phyloP scores from a whole-genome alignment of 1,140 invertebrate species.

The Philaenus spumarius region DNA sequence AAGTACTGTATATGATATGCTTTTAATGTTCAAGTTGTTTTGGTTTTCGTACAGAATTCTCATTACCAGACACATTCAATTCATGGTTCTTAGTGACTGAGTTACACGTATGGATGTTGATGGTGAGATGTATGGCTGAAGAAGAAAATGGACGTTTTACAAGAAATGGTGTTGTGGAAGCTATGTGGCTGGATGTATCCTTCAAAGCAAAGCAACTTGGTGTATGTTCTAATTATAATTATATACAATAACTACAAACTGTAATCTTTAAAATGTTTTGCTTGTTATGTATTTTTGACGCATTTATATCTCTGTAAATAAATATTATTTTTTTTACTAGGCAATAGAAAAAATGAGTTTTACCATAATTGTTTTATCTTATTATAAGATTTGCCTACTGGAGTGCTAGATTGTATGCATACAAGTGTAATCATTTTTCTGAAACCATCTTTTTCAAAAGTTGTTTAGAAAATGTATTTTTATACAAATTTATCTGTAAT shows the following conservation, averaged over 20 bases:
- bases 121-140: slow-evolving; percentile 66
- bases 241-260: not conserved
- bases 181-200: slow-evolving; percentile 75
- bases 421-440: no score
- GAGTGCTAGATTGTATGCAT: no score
- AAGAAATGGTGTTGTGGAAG: slow-evolving; percentile 65
- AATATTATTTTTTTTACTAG: not conserved
- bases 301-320: not conserved
- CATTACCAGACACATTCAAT: slow-evolving; percentile 68
- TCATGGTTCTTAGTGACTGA: slow-evolving; percentile 81
- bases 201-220: slow-evolving; percentile 62
- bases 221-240: slow-evolving; percentile 40
- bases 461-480: no score
- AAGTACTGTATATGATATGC: no score
- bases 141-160: slow-evolving; percentile 59
- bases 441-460: no score
- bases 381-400: no score
- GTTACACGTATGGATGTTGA: slow-evolving; percentile 76
- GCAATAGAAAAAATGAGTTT: not conserved
- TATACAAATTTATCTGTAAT: no score
- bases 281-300: no score
- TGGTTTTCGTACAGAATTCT: slow-evolving; percentile 54
- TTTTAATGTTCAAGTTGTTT: no score
- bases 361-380: no score
- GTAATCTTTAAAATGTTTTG: not conserved